Evolutionary conservation across 2,113 vertebrate species (phyloP).

Genomic region (Toxotes chatareus): DNA sequence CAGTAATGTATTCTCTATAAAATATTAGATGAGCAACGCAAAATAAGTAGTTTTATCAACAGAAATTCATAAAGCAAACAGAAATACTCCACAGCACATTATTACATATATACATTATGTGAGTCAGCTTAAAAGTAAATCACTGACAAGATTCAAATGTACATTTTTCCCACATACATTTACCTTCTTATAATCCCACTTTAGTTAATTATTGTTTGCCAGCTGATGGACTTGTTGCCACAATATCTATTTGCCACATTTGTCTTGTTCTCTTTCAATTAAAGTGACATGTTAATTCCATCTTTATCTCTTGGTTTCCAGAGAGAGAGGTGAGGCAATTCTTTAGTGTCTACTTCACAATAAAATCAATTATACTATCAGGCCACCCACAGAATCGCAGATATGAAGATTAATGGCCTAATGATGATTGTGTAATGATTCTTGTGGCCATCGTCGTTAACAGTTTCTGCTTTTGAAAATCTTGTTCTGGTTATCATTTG

Average conservation of each 20-base stretch:
- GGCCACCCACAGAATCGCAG: conserved; percentile 11
- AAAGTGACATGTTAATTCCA: conserved; percentile 21
- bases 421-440: conserved; percentile 53
- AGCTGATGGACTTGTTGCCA: conserved; percentile 2
- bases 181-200: neutral
- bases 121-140: neutral
- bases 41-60: too few relatives aligned
- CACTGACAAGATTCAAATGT: neutral
- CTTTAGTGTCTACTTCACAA: conserved; percentile 15
- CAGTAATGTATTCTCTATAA: neutral
- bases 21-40: neutral
- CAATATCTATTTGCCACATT: neutral
- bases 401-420: conserved; percentile 60
- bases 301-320: conserved; percentile 18
- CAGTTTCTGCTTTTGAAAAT: conserved; percentile 9
- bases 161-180: neutral
- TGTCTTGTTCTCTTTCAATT: conserved; percentile 45
- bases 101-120: too few relatives aligned
- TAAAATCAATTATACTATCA: conserved; percentile 26
- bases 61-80: too few relatives aligned
- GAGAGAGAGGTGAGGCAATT: neutral
- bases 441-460: conserved; percentile 29
- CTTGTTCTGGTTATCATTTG: conserved; percentile 18
- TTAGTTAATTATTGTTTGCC: conserved; percentile 20
- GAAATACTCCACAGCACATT: neutral